phyloP scores from a whole-genome alignment of 2,888 invertebrate genomes.

The Leucozona laternaria region DNA sequence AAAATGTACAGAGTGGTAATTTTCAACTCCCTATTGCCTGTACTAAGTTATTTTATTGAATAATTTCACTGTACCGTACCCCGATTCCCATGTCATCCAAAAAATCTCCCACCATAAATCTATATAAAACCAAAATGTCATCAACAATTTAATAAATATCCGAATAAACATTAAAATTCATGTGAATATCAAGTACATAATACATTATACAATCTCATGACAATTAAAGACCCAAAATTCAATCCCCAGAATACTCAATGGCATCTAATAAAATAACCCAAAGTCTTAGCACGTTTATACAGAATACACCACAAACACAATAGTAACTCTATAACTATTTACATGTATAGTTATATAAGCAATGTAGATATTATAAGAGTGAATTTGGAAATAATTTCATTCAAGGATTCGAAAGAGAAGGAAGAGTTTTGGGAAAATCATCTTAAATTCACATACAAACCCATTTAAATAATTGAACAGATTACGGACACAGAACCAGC shows the following conservation, averaged over 20 bases:
- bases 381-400: neutral
- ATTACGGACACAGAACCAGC: conserved; percentile 42
- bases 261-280: conserved; percentile 37
- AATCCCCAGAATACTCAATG: conserved; percentile 58
- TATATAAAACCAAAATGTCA: conserved; percentile 18
- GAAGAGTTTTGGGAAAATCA: conserved; percentile 25
- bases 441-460: conserved; percentile 47
- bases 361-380: neutral
- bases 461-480: conserved; percentile 73
- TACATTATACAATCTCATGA: conserved; percentile 40
- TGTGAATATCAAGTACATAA: conserved; percentile 26
- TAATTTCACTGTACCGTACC: too few species aligned
- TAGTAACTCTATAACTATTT: neutral
- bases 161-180: conserved; percentile 45
- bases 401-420: neutral
- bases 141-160: conserved; percentile 36
- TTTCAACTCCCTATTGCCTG: too few species aligned
- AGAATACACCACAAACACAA: neutral
- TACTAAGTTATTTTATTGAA: too few species aligned
- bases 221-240: conserved; percentile 61
- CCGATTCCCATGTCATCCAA: too few species aligned
- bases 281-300: conserved; percentile 47
- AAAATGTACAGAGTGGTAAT: too few species aligned
- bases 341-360: neutral
- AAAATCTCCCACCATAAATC: too few species aligned